Evolutionary conservation across 2,888 invertebrate genomes (phyloP), one percentile per base, ranked within the genome.

Genomic region (Thymelicus sylvestris): DNA sequence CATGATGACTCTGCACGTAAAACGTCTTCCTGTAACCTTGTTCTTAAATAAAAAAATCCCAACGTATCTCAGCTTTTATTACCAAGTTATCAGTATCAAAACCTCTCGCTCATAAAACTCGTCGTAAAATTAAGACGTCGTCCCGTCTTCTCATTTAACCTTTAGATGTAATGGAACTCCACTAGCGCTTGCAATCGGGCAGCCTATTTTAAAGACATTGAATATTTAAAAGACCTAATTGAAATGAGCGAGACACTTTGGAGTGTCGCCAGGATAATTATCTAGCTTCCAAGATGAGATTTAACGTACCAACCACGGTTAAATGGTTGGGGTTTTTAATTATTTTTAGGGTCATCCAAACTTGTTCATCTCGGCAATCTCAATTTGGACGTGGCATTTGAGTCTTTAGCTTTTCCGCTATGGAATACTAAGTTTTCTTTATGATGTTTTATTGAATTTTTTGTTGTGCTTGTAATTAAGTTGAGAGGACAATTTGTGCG

Each of bases 201-300:
- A 90, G 92, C 93, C 93, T 93, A 93, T 93, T 93, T 90, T 90
- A 90, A 92, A 91, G 91, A 91, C 93, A 93, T 93, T 93, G 93
- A 93, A 93, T 93, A 93, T 93, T 93, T 92, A 93, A 93, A 91
- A 91, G 90, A 88, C 88, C 92, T 93, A 93, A 93, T 93, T 93
- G 93, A 93, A 93, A 93, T 92, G 93, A 92, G 91, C 89, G 86
- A 85, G 92, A 92, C 93, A 92, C 91, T 92, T 92, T 92, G 93
- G 93, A 92, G 90, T 91, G 91, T 88, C 89, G 93, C 93, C 92
- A 92, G 92, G 91, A 90, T 93, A 92, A 93, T 93, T 93, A 92
- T 91, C 92, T 86, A 88, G 90, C 91, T 90, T 83, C 90, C 87
- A 85, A 88, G 91, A 92, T 89, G 92, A 92, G 93, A 92, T 92